These are phyloP conservation scores for Myiothlypis coronata DNA, from an alignment of 2,797 vertebrate genomes.

Conservation along the genomic window DNA sequence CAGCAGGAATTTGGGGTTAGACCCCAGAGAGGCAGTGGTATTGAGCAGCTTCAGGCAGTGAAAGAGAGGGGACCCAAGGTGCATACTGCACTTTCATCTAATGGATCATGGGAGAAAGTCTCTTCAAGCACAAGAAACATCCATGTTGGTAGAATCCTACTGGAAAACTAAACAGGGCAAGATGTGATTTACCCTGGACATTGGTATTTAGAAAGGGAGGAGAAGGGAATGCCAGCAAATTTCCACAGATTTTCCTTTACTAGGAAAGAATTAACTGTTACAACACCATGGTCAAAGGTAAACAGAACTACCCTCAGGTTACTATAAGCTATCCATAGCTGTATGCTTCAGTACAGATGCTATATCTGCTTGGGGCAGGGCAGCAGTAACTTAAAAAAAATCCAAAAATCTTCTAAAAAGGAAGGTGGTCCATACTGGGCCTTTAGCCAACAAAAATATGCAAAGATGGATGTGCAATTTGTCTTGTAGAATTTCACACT, in stretches of 20 bases:
- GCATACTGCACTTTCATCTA: neutral
- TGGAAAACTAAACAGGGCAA: neutral
- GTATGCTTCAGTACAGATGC: neutral
- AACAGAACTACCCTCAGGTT: neutral
- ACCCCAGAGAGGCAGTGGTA: neutral
- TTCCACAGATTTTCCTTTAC: neutral
- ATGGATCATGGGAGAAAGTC: neutral
- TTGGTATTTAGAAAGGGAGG: neutral
- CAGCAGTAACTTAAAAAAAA: neutral
- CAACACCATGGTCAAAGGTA: neutral
- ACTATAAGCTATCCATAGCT: neutral
- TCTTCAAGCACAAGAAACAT: neutral
- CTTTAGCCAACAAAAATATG: neutral
- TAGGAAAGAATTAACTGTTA: neutral
- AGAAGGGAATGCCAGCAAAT: neutral
- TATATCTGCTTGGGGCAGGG: fast-evolving
- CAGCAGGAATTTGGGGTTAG: neutral
- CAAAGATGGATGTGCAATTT: neutral
- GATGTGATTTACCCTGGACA: neutral
- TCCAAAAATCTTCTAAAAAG: neutral
- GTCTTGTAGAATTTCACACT: neutral
- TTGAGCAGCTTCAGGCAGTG: neutral
- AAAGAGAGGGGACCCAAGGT: neutral
- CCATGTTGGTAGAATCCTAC: fast-evolving
- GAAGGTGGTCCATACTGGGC: neutral